Conservation (phyloP, 2,797 vertebrate genomes). For the Anisognathus igniventris region DNA sequence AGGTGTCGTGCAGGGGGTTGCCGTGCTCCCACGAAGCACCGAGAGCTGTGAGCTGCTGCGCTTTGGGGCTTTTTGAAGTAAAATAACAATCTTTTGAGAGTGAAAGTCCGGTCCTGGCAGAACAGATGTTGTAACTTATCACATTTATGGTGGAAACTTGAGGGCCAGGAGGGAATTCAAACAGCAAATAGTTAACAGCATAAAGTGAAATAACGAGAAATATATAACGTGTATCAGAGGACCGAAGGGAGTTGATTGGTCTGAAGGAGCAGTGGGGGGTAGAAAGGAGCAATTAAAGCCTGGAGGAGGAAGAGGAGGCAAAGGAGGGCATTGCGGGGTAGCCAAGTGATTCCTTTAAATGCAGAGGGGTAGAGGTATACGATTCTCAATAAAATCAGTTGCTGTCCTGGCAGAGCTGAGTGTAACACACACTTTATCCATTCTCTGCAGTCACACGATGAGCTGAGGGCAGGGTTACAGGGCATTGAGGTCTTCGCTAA, state of each 20-base stretch:
- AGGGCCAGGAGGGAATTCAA: constrained; percentile 57
- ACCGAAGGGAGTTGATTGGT: constrained; percentile 3
- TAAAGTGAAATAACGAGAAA: constrained; percentile 53
- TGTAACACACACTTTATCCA: neutral
- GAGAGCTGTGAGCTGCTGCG: neutral
- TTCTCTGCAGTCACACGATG: neutral
- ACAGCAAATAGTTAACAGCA: constrained; percentile 45
- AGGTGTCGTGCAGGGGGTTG: neutral
- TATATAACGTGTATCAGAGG: constrained; percentile 39
- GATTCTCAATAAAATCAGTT: constrained; percentile 16
- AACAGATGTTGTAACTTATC: constrained; percentile 66
- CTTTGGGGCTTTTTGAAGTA: neutral
- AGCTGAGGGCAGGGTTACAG: neutral
- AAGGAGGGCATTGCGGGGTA: neutral
- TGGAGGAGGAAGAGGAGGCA: neutral
- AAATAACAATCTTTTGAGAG: neutral
- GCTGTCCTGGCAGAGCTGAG: neutral
- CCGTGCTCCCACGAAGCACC: neutral
- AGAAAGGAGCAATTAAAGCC: neutral
- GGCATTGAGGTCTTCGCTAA: neutral
- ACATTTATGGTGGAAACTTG: constrained; percentile 60
- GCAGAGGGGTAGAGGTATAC: neutral
- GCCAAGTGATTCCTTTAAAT: neutral
- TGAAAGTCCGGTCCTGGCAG: constrained; percentile 35
- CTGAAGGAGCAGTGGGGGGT: neutral